Evolutionary conservation across 2,888 invertebrate genomes (phyloP).

Genomic region (Thera obeliscata): DNA sequence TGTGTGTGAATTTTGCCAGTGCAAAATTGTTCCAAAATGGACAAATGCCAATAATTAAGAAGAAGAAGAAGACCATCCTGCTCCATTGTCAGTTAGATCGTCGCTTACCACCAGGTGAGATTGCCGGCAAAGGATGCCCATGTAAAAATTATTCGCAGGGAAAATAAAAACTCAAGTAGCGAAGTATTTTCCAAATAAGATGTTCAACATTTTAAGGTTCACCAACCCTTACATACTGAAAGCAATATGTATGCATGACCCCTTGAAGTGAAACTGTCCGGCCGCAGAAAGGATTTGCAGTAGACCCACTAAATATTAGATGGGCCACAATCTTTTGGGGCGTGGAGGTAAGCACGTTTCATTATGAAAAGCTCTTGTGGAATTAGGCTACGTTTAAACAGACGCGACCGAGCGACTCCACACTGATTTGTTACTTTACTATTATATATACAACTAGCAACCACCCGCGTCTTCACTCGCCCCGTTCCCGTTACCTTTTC

Average conservation of each 20-base stretch:
- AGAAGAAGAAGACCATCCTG: no score
- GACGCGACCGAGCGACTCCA: constrained; percentile 19
- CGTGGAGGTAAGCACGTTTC: constrained; percentile 66
- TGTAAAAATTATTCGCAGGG: not conserved
- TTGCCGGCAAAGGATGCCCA: no score
- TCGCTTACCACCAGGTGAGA: no score
- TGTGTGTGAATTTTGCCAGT: no score
- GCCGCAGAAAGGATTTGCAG: constrained; percentile 78
- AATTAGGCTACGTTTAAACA: constrained; percentile 17
- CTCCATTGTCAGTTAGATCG: no score
- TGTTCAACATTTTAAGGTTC: constrained; percentile 27
- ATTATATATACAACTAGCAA: no score
- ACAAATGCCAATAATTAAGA: no score
- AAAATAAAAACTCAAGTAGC: not conserved
- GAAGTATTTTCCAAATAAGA: constrained; percentile 1
- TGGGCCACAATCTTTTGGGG: constrained; percentile 69
- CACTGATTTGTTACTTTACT: not conserved
- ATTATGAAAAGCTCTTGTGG: constrained; percentile 57
- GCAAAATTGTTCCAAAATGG: no score
- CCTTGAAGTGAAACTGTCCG: constrained; percentile 66
- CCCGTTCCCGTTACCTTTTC: no score
- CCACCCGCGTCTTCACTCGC: no score
- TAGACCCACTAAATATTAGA: constrained; percentile 77
- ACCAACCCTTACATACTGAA: constrained; percentile 27
- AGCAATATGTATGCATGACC: constrained; percentile 35